Base-by-base conservation (phyloP, 2,113 vertebrate genomes). In the Pipra filicauda region DNA sequence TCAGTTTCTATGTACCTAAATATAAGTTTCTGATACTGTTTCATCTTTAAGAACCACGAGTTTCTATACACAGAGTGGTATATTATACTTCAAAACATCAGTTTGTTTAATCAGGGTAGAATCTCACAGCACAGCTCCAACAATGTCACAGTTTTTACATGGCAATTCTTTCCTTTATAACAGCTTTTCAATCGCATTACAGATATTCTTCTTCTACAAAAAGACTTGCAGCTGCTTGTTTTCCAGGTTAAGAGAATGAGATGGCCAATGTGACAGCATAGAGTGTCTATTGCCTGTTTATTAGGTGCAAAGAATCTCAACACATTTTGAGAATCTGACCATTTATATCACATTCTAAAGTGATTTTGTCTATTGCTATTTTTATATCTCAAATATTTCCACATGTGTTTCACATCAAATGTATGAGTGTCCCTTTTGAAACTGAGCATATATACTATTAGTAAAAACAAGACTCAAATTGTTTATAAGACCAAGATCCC, bases 321-420 rank as follows among this genome's bases (percentile, higher is more conserved):
- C 20, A 26, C 22, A 28, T 70, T 73, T 77, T 55, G 18, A 54
- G 35, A 58, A 73, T 67, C 5, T 66, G 33, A 37, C 17, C 7
- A 35, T 64, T 90, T 78, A 27, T 33, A 41, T 79, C 17, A 83
- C 33, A 48, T 80, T 88, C 27, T 88, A 18, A 55, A 71, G 16
- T 37, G 13, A 24, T 80, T 93, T 85, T 93, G 14, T 31, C 35
- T 51, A 44, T 44, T 84, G 17, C 15, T 91, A 71, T 75, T 87
- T 89, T 92, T 73, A 27, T 46, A 76, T 41, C 33, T n/a, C 37
- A 89, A 54, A 37, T 69, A 70, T 87, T 94, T 89, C 74, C 39
- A 41, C 48, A 46, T 62, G 12, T 91, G 79, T 91, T 97, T 91
- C 52, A 75, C 0, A 6, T 91, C 79, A 83, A 88, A 19, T 57